These are phyloP conservation scores for Aethina tumida DNA, from an alignment of 1,140 invertebrate genomes.

Conservation along the genomic window DNA sequence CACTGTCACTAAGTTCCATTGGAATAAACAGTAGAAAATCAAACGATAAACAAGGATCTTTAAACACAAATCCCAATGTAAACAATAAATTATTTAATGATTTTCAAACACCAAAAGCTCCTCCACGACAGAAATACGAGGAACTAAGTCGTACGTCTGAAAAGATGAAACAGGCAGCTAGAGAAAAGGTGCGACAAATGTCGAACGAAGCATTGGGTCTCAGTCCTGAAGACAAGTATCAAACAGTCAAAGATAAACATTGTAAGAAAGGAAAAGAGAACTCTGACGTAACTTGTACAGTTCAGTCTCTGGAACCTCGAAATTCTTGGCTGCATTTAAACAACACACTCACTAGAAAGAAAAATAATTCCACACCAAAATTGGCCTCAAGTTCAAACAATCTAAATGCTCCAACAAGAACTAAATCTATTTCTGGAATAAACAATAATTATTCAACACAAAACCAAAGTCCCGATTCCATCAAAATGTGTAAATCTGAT, in stretches of 20 bases:
- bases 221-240: constrained; percentile 59
- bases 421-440: constrained; percentile 30
- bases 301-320: constrained; percentile 21
- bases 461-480: constrained; percentile 9
- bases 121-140: constrained; percentile 21
- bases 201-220: constrained; percentile 50
- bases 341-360: constrained; percentile 27
- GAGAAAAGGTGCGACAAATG: constrained; percentile 55
- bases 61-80: too few species aligned
- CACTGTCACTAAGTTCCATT: constrained; percentile 5
- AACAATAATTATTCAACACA: too few species aligned
- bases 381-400: constrained; percentile 25
- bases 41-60: background rate
- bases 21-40: background rate
- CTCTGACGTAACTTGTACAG: constrained; percentile 10
- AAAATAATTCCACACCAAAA: constrained; percentile 23
- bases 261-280: constrained; percentile 22
- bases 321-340: constrained; percentile 23
- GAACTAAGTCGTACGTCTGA: constrained; percentile 43
- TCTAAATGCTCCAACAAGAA: constrained; percentile 23
- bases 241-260: constrained; percentile 27
- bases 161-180: constrained; percentile 53
- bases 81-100: constrained; percentile 23
- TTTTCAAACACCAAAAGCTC: constrained; percentile 36
- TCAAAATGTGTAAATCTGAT: constrained; percentile 44